A percentile compares a stretch with the other conserved stretches of the same genome.
phyloP scores from a whole-genome alignment of 1,140 invertebrate species.

The Onthophagus taurus region DNA sequence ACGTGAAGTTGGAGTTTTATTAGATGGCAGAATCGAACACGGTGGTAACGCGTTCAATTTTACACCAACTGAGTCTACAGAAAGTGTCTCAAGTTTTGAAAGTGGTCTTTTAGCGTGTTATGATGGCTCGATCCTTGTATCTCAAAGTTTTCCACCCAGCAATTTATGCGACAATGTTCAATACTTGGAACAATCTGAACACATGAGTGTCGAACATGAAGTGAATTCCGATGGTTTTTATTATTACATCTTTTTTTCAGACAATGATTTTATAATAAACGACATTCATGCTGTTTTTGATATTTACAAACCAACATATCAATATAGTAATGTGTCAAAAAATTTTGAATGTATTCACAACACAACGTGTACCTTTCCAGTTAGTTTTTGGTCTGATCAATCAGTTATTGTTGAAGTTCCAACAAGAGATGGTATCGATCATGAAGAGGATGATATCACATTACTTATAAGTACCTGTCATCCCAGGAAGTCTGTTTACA shows the following conservation, averaged over 20 bases:
- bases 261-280: conserved; percentile 68
- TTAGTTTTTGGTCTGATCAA: conserved; percentile 60
- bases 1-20: conserved; percentile 37
- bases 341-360: conserved; percentile 60
- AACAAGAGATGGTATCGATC: conserved; percentile 65
- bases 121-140: conserved; percentile 58
- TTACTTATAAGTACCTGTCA: conserved; percentile 63
- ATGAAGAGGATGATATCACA: conserved; percentile 59
- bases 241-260: conserved; percentile 80
- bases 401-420: conserved; percentile 72
- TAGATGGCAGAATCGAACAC: conserved; percentile 63
- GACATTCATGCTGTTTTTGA: conserved; percentile 74
- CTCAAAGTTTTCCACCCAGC: conserved; percentile 56
- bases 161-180: conserved; percentile 53
- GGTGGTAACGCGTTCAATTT: conserved; percentile 53
- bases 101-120: conserved; percentile 63
- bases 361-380: conserved; percentile 62
- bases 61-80: conserved; percentile 37
- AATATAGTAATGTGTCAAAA: conserved; percentile 60
- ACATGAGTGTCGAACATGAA: conserved; percentile 54
- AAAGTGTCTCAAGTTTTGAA: conserved; percentile 67
- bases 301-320: conserved; percentile 72
- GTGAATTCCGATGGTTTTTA: conserved; percentile 67
- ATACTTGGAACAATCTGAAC: conserved; percentile 52
- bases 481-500: conserved; percentile 65